Evolutionary conservation across 53 echinoderm and acorn worm genomes (phyloP), one percentile per base, ranked within the genome.

Genomic region (Antedon mediterranea): DNA sequence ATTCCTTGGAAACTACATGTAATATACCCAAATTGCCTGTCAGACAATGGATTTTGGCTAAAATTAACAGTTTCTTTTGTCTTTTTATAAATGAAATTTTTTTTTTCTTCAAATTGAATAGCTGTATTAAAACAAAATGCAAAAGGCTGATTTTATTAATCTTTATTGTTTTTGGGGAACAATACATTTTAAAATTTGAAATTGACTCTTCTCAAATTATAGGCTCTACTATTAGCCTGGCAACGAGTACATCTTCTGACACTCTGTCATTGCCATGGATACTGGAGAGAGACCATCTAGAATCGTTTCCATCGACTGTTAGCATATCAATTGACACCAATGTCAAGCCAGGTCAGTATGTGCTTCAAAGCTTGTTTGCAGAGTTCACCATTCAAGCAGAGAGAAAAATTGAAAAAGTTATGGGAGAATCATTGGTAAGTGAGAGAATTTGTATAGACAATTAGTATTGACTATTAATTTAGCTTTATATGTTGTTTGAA

Each of bases 301-400:
- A 86, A 43, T 80, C 82, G 28, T 88, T 83, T 4, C 77, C 80
- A 43, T 92, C 92, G 26, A 89, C 76, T 32, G 41, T 75, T 28
- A 89, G 92, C 74, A 98, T 98, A 73, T 73, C 90, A 33, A 86
- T 98, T 57, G 98, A 98, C 70, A 93, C 88, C 74, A 98, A 98
- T 37, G 98, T 98, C 81, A 98, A 98, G 74, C 98, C 98, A 4
- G 98, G 98, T 6, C 92, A 98, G 81, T 98, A 98, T 76, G 98
- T 98, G 73, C 77, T 98, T 30, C 98, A 98, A 87, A 98, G 93
- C 34, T 81, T 98, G 75, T 98, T 98, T 88, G 98, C 98, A 29
- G 98, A 98, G 79, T 98, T 90, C 75, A 98, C 98, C 76, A 86
- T 98, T 77, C 98, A 93, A 73, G 98, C 98, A 9, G 90, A 98